A percentile compares a stretch with the other conserved stretches of the same genome.
Evolutionary conservation across 2,888 invertebrate species (phyloP).

Genomic region (Eristalinus sepulchralis): DNA sequence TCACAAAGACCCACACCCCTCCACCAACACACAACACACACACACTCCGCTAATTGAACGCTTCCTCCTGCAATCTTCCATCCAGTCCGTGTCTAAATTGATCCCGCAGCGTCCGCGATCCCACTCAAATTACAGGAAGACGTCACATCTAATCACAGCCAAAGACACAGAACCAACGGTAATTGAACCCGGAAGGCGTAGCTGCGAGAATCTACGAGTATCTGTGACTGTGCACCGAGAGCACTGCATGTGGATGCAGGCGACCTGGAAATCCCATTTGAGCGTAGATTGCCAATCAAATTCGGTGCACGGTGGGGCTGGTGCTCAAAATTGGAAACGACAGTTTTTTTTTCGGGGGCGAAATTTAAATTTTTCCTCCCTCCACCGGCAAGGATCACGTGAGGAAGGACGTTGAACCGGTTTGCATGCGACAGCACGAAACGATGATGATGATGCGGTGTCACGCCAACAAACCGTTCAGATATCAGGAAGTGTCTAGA

Average conservation of each 20-base stretch:
- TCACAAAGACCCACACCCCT: background rate
- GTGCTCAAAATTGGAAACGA: background rate
- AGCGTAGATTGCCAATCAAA: conserved; percentile 17
- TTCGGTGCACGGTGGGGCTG: background rate
- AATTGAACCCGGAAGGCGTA: background rate
- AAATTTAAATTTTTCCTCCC: background rate
- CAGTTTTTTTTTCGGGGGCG: background rate
- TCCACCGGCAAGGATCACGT: conserved; percentile 24
- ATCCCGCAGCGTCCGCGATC: conserved; percentile 10
- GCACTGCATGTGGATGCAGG: background rate
- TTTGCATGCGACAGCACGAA: background rate
- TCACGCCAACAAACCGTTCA: conserved; percentile 40
- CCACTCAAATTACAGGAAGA: conserved; percentile 32
- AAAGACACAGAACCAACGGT: background rate
- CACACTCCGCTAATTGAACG: background rate
- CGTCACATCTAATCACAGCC: background rate
- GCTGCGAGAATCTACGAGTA: background rate
- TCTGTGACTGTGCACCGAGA: background rate
- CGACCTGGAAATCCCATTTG: background rate
- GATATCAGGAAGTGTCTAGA: conserved; percentile 34
- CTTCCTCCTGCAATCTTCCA: background rate
- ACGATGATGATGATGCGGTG: conserved; percentile 25
- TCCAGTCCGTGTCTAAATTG: background rate
- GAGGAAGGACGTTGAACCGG: conserved; percentile 29
- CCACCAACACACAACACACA: background rate